Evolutionary conservation across 2,888 invertebrate genomes (phyloP), one percentile per base, ranked within the genome.

Genomic region (Rotaria socialis): DNA sequence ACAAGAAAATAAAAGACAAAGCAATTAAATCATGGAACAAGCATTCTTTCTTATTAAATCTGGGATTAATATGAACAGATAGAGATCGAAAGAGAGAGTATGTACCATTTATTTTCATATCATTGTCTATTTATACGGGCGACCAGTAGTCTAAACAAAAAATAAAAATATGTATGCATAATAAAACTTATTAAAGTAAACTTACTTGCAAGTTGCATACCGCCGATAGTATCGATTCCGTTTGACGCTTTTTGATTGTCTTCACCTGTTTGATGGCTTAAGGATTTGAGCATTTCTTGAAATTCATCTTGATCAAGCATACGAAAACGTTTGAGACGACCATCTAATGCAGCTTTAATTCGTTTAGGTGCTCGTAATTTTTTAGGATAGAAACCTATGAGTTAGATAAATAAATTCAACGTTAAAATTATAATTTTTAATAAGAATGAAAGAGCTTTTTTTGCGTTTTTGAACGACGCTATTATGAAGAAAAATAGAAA

Each of bases 141-240:
- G 80, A 80, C 80, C 80, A 80, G 47, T 80, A 80, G n/a, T 80
- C 80, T 80, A 80, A 47, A 24, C 3, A 24, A 56, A 2, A 67
- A 16, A 35, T 1, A 67, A 35, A 35, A 27, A 27, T n/a, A n/a
- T 22, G 0, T 22, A n/a, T n/a, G 0, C 0, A 7, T 22, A 24
- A 24, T 8, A 47, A 41, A 41, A 47, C n/a, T n/a, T 27, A n/a
- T 52, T 16, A 1, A 43, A 11, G 24, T 4, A 80, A n/a, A n/a
- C 80, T 47, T 47, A 80, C 80, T 80, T 80, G 43, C 80, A 80
- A 80, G 80, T 80, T 80, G 47, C 80, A 80, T 80, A 47, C 80
- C 80, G 27, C 67, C 67, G n/a, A 80, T 80, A 3, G 47, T 19
- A n/a, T 80, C 80, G 7, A 80, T 47, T 24, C 47, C 80, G 14